Conservation (phyloP, 2,113 vertebrate genomes). For the Misgurnus anguillicaudatus region DNA sequence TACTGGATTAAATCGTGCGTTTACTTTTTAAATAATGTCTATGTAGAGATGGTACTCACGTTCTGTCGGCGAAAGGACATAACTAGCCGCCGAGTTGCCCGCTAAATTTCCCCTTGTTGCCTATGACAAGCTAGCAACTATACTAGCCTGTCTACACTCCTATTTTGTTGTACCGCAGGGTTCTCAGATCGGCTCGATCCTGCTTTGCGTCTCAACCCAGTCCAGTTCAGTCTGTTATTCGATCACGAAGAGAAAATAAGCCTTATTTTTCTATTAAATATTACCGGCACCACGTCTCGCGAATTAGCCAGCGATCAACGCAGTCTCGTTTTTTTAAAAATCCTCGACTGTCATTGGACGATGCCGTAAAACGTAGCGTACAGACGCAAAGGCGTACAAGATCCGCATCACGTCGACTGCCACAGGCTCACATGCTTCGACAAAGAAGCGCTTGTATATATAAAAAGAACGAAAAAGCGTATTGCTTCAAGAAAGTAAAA, state of each 20-base stretch:
- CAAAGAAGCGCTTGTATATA: neutral
- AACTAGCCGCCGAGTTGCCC: slow-evolving; percentile 37
- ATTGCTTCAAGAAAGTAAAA: neutral
- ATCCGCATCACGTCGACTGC: slow-evolving; percentile 9
- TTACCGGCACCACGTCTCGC: slow-evolving; percentile 39
- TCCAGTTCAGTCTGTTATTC: slow-evolving; percentile 45
- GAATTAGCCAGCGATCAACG: slow-evolving; percentile 38
- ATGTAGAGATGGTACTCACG: slow-evolving; percentile 39
- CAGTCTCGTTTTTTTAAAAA: slow-evolving; percentile 27
- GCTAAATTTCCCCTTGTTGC: slow-evolving; percentile 46
- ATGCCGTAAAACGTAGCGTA: neutral
- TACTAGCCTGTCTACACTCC: slow-evolving; percentile 23
- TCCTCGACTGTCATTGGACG: slow-evolving; percentile 21
- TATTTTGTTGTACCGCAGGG: slow-evolving; percentile 2
- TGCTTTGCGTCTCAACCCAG: slow-evolving; percentile 33
- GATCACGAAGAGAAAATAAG: slow-evolving; percentile 13
- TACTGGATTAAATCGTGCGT: neutral
- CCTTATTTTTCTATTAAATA: slow-evolving; percentile 29
- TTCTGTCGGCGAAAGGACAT: slow-evolving; percentile 61
- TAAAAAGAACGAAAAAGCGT: neutral
- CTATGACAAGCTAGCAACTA: slow-evolving; percentile 37
- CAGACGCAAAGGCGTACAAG: slow-evolving; percentile 26
- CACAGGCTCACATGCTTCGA: neutral
- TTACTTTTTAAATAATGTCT: neutral
- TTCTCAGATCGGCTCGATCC: slow-evolving; percentile 15